phyloP scores from a whole-genome alignment of 2,113 vertebrate genomes.

The Embiotoca jacksoni region DNA sequence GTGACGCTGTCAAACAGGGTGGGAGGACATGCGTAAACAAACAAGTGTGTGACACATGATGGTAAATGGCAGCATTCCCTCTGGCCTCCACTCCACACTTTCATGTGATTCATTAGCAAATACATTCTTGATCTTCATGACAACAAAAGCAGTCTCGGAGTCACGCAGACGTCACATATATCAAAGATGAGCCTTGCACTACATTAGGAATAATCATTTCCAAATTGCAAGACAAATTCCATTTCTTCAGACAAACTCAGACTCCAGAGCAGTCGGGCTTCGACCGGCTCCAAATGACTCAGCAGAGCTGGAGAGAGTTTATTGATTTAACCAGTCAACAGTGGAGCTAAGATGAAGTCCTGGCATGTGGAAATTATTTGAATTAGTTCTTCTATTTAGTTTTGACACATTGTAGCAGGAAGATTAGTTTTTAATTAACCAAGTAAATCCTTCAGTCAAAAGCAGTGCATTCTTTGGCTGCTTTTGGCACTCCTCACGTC shows the following conservation, averaged over 20 bases:
- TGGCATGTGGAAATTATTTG: constrained; percentile 28
- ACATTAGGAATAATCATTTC: constrained; percentile 27
- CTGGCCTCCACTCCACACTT: constrained; percentile 63
- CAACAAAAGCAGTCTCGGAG: constrained; percentile 54
- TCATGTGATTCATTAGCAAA: constrained; percentile 70
- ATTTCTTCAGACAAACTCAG: constrained; percentile 19
- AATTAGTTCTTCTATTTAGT: constrained; percentile 42
- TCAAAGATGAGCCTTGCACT: constrained; percentile 55
- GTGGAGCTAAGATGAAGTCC: constrained; percentile 52
- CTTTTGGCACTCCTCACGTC: background rate
- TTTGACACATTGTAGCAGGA: constrained; percentile 35
- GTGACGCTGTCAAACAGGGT: constrained; percentile 46
- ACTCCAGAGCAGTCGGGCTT: constrained; percentile 17
- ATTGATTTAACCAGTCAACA: constrained; percentile 28
- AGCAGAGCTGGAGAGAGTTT: background rate
- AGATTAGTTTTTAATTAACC: constrained; percentile 72
- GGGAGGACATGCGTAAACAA: constrained; percentile 67
- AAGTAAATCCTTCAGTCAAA: constrained; percentile 39
- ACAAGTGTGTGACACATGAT: constrained; percentile 78
- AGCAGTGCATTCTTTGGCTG: constrained; percentile 47
- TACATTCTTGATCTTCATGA: constrained; percentile 46
- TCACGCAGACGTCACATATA: constrained; percentile 44
- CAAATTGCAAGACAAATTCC: constrained; percentile 36
- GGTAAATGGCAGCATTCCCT: constrained; percentile 46
- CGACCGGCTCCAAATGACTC: constrained; percentile 32